Evolutionary conservation across 1,140 invertebrate species (phyloP).

Genomic region (Prorops nasuta): DNA sequence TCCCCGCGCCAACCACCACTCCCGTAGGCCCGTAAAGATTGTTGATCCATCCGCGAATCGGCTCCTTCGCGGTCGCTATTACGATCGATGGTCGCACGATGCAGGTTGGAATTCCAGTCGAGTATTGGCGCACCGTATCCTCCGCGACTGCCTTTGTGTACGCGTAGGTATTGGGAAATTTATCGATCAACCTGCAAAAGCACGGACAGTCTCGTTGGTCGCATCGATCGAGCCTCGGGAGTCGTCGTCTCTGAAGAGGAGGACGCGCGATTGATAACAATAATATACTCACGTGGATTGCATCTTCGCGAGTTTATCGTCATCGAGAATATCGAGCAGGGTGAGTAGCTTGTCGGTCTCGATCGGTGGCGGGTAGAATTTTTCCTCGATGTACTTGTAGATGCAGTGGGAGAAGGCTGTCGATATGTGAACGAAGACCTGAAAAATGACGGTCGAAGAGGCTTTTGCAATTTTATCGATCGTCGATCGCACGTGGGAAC

Average conservation of each 20-base stretch:
- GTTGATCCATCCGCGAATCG: conserved; percentile 78
- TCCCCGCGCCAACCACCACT: conserved; percentile 65
- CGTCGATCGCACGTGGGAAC: neutral
- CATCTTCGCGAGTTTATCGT: conserved; percentile 41
- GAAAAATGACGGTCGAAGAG: conserved; percentile 5
- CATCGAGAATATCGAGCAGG: conserved; percentile 47
- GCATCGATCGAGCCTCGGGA: neutral
- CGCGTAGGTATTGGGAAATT: conserved; percentile 84
- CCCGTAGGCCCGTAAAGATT: conserved; percentile 82
- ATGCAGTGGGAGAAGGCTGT: conserved; percentile 72
- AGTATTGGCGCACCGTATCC: conserved; percentile 66
- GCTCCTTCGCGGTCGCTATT: conserved; percentile 74
- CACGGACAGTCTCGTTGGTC: conserved; percentile 51
- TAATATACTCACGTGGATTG: conserved; percentile 48
- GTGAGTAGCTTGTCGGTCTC: conserved; percentile 52
- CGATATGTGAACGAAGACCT: conserved; percentile 58
- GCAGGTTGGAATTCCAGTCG: conserved; percentile 68
- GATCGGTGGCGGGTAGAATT: conserved; percentile 55
- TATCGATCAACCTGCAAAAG: conserved; percentile 63
- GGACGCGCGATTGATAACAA: no score
- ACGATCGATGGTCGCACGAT: conserved; percentile 75
- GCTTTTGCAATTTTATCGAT: neutral
- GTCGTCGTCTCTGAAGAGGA: no score
- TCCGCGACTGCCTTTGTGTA: conserved; percentile 84
- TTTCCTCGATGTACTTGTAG: conserved; percentile 62